Percentiles rank a stretch among this genome's conserved stretches.
Evolutionary conservation across 2,113 vertebrate genomes (phyloP).

Genomic region (Marmota flaviventris): DNA sequence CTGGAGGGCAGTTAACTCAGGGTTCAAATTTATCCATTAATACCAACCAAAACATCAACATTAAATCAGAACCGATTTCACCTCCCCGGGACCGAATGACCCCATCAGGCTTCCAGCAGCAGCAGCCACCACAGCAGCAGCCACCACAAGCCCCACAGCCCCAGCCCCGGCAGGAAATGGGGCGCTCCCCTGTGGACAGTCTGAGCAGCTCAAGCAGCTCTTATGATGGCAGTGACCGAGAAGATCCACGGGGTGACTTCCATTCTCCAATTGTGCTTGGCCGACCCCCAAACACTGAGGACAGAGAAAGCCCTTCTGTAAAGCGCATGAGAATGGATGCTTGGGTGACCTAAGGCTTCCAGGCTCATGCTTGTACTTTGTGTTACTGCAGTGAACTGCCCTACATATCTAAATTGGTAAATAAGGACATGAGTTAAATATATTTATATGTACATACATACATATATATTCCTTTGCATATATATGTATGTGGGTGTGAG

Average conservation of each 20-base stretch:
- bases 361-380: conserved; percentile 52
- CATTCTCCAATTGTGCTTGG: conserved; percentile 94
- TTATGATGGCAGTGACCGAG: conserved; percentile 97
- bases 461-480: conserved; percentile 87
- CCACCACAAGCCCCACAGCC: conserved; percentile 84
- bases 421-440: conserved; percentile 89
- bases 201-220: conserved; percentile 99
- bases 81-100: conserved; percentile 97
- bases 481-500: conserved; percentile 87
- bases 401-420: conserved; percentile 92
- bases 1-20: conserved; percentile 98
- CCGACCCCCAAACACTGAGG: conserved; percentile 92
- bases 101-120: conserved; percentile 93
- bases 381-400: conserved; percentile 88
- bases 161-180: conserved; percentile 94
- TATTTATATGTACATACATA: conserved; percentile 93
- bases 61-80: conserved; percentile 98
- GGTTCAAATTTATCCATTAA: conserved; percentile 97
- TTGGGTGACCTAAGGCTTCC: conserved; percentile 96
- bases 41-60: conserved; percentile 98
- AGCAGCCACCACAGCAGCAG: conserved; percentile 86
- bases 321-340: conserved; percentile 99
- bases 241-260: conserved; percentile 96
- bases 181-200: conserved; percentile 98
- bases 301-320: conserved; percentile 95